Conservation (phyloP, 2,888 invertebrate genomes). For the Smittia sp. region DNA sequence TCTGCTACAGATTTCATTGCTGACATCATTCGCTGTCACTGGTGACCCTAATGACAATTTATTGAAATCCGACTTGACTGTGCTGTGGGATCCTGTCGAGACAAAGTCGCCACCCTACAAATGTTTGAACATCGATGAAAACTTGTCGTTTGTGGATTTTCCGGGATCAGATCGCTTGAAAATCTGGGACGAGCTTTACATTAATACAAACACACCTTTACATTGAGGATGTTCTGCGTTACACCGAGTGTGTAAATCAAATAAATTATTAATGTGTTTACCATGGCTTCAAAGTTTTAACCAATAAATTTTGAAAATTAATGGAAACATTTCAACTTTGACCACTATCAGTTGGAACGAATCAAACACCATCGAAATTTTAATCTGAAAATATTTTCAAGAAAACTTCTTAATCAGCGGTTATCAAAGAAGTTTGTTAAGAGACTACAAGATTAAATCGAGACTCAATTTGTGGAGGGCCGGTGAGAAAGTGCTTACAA, state of each 20-base stretch:
- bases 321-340: too few species aligned
- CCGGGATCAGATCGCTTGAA: conserved; percentile 48
- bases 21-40: conserved; percentile 49
- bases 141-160: conserved; percentile 46
- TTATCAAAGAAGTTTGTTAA: too few species aligned
- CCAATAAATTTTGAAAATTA: too few species aligned
- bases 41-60: conserved; percentile 52
- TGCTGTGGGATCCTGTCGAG: conserved; percentile 47
- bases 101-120: conserved; percentile 46
- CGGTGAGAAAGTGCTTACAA: too few species aligned
- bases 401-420: too few species aligned
- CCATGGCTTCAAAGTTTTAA: not conserved
- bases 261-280: not conserved
- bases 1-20: conserved; percentile 18
- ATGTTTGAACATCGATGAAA: conserved; percentile 49
- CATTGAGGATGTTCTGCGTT: conserved; percentile 7
- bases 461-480: too few species aligned
- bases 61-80: conserved; percentile 44
- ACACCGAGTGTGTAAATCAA: not conserved
- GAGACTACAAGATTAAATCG: too few species aligned
- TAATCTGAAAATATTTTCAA: too few species aligned
- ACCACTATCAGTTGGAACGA: too few species aligned
- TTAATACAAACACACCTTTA: conserved; percentile 4
- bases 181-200: conserved; percentile 46
- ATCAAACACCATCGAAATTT: too few species aligned